phyloP scores from a whole-genome alignment of 2,888 invertebrate genomes.

The Megamerina dolium region DNA sequence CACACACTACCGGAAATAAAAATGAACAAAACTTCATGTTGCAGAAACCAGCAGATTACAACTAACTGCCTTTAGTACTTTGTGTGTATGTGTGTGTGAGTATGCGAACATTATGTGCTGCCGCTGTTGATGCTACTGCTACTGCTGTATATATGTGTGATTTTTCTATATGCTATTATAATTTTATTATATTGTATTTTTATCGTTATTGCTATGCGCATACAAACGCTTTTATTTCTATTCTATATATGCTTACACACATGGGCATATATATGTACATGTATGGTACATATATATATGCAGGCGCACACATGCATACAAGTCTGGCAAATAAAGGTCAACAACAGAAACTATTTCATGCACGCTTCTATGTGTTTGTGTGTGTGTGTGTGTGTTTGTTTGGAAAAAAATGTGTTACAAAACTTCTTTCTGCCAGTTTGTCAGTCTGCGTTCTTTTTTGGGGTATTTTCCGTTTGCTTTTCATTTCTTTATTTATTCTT shows the following conservation, averaged over 20 bases:
- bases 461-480: constrained; percentile 17
- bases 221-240: too few relatives aligned
- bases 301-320: neutral
- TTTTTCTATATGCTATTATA: constrained; percentile 30
- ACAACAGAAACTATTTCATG: constrained; percentile 37
- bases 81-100: too few relatives aligned
- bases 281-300: neutral
- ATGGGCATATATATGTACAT: too few relatives aligned
- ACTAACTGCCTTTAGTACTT: too few relatives aligned
- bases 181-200: constrained; percentile 46
- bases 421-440: constrained; percentile 20
- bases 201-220: constrained; percentile 31
- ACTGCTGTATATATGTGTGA: constrained; percentile 17
- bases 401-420: constrained; percentile 21
- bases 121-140: neutral
- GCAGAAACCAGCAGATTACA: too few relatives aligned
- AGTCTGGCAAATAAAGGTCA: constrained; percentile 38
- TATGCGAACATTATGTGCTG: too few relatives aligned
- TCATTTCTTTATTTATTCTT: constrained; percentile 16
- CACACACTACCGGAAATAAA: too few relatives aligned
- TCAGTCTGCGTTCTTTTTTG: constrained; percentile 19
- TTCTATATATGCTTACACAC: too few relatives aligned
- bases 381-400: neutral
- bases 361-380: constrained; percentile 3
- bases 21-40: too few relatives aligned